These are phyloP conservation scores for Elanus axillaris DNA, from an alignment of 2,113 vertebrate genomes.

Conservation along the genomic window DNA sequence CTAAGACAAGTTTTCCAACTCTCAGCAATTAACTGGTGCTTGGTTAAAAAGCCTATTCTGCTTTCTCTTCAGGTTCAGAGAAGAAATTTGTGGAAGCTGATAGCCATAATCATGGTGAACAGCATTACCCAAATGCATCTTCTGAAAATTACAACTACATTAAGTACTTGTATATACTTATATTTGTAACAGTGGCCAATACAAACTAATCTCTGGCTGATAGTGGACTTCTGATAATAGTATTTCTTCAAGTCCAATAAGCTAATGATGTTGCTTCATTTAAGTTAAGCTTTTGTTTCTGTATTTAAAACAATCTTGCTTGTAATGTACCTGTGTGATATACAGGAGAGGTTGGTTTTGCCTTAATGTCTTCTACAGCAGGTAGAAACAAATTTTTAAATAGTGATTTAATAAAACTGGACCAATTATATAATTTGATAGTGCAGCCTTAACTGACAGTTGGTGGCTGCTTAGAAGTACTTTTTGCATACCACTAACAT, in stretches of 20 bases:
- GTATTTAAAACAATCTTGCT: not conserved
- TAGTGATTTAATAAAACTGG: not conserved
- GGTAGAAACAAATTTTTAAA: not conserved
- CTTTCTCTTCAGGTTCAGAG: not conserved
- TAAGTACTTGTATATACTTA: not conserved
- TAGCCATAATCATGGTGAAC: not conserved
- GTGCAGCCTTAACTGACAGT: not conserved
- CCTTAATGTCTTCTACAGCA: not conserved
- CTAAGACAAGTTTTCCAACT: not conserved
- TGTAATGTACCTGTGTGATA: not conserved
- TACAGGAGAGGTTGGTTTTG: not conserved
- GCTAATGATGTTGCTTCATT: not conserved
- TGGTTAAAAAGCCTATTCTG: not conserved
- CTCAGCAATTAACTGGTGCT: not conserved
- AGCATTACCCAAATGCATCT: not conserved
- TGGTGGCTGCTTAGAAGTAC: not conserved
- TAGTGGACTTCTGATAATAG: not conserved
- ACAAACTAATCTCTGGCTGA: not conserved
- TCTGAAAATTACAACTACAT: not conserved
- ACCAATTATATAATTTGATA: not conserved
- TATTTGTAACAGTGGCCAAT: not conserved
- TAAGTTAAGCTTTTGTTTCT: not conserved
- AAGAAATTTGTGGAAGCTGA: not conserved
- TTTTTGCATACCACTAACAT: not conserved
- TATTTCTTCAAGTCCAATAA: not conserved